phyloP scores from a whole-genome alignment of 2,113 vertebrate species.

The Microtus ochrogaster region DNA sequence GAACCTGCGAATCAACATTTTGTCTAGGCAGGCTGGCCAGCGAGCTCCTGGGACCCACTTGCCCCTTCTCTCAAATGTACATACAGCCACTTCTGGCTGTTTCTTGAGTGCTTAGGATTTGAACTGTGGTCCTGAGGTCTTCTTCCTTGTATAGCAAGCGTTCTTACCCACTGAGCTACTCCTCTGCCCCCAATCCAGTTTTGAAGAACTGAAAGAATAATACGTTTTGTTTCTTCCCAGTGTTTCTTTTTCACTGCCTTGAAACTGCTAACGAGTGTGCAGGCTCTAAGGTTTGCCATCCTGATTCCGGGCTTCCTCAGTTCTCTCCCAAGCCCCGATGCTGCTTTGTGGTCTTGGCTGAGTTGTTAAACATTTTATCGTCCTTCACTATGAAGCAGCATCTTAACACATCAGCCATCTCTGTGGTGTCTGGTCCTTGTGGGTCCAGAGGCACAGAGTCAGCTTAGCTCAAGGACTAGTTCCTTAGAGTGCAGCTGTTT shows the following conservation, averaged over 20 bases:
- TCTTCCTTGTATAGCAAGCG: neutral
- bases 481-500: neutral
- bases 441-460: neutral
- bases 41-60: neutral
- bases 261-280: fast-evolving
- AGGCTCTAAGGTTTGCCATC: fast-evolving
- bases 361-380: too few relatives aligned
- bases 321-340: fast-evolving
- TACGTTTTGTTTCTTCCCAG: neutral
- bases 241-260: fast-evolving
- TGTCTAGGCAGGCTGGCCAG: neutral
- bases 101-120: too few relatives aligned
- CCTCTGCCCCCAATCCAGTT: neutral
- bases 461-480: too few relatives aligned
- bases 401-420: neutral
- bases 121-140: neutral
- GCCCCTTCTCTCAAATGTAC: neutral
- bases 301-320: neutral
- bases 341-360: neutral
- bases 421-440: neutral
- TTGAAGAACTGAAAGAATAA: too few relatives aligned
- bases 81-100: neutral
- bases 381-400: neutral
- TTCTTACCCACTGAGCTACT: neutral
- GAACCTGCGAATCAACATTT: neutral